These are phyloP conservation scores for Galeopterus variegatus DNA, from an alignment of 2,113 vertebrate species.

Conservation along the genomic window DNA sequence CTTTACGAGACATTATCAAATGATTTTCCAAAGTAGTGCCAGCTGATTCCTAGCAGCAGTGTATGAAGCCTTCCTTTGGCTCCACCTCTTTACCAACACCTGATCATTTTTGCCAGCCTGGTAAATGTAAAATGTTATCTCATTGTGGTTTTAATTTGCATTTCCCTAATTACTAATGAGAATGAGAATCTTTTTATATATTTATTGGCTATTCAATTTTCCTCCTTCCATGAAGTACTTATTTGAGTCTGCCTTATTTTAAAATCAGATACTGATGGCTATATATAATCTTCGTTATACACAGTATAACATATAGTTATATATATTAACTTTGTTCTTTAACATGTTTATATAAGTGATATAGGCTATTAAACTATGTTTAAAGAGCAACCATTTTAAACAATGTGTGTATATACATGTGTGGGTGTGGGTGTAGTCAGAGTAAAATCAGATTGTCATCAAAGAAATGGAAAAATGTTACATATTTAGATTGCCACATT, in stretches of 20 bases:
- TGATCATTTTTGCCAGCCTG: background rate
- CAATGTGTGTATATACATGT: background rate
- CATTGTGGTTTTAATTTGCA: conserved; percentile 33
- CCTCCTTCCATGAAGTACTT: background rate
- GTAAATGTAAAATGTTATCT: background rate
- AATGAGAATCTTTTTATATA: background rate
- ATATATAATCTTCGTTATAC: background rate
- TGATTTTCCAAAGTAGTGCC: background rate
- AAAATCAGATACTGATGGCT: background rate
- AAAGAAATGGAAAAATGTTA: background rate
- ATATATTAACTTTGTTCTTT: background rate
- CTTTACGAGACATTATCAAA: background rate
- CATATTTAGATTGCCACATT: background rate
- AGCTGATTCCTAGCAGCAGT: background rate
- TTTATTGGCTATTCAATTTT: background rate
- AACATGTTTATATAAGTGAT: background rate
- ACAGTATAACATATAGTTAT: background rate
- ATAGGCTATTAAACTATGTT: background rate
- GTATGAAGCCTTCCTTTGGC: background rate
- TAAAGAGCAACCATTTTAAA: background rate
- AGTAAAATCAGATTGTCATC: conserved; percentile 17
- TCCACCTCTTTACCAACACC: background rate
- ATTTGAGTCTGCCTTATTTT: conserved; percentile 11
- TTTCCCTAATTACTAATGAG: conserved; percentile 46
- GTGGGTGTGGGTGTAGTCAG: background rate